These are phyloP conservation scores for Sitta europaea DNA, from an alignment of 2,113 vertebrate genomes.

Conservation along the genomic window DNA sequence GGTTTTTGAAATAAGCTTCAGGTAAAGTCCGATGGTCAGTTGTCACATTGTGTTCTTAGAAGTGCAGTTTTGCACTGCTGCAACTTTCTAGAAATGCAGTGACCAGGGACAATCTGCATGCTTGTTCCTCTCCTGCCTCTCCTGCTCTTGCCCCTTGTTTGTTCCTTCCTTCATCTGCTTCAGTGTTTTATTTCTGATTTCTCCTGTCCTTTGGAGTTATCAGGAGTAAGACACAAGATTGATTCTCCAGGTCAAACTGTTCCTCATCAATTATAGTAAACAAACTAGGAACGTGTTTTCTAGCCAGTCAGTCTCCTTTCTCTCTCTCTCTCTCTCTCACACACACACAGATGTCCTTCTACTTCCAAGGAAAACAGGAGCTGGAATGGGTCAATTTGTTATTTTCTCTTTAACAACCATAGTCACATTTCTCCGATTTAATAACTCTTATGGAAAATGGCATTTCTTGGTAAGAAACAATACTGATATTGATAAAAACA, in stretches of 20 bases:
- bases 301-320: constrained; percentile 4
- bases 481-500: not conserved
- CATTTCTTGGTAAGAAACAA: not conserved
- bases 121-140: not conserved
- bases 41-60: not conserved
- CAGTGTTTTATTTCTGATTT: constrained; percentile 34
- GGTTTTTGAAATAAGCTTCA: not conserved
- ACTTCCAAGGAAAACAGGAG: not conserved
- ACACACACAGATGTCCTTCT: constrained; percentile 1
- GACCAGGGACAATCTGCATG: not conserved
- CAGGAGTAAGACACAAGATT: constrained; percentile 53
- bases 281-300: constrained; percentile 41
- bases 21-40: not conserved
- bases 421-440: not conserved
- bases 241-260: constrained; percentile 55
- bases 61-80: constrained; percentile 7
- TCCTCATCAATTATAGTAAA: constrained; percentile 60
- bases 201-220: constrained; percentile 44
- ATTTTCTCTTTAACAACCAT: not conserved
- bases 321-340: not conserved
- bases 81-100: not conserved
- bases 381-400: not conserved
- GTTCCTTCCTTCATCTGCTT: not conserved
- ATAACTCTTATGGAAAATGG: not conserved
- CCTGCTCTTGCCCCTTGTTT: not conserved